Percentiles rank a stretch among this genome's conserved stretches.
These are phyloP conservation scores for Carollia perspicillata DNA, from an alignment of 2,113 vertebrate species.

Conservation along the genomic window DNA sequence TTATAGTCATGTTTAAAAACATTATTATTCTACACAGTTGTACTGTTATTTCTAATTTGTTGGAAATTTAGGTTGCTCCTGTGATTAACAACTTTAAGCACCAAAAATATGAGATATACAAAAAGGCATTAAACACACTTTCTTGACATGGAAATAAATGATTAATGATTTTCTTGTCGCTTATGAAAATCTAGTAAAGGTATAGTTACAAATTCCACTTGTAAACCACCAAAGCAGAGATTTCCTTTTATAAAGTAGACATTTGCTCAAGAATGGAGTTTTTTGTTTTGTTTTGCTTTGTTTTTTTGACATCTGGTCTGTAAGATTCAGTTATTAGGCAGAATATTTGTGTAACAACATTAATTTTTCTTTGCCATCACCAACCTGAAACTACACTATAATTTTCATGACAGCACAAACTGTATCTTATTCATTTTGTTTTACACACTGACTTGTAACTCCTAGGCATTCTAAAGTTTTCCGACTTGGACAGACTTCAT, in stretches of 20 bases:
- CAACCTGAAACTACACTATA: neutral
- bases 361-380: neutral
- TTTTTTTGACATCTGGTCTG: neutral
- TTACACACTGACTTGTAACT: neutral
- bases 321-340: neutral
- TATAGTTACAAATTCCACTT: neutral
- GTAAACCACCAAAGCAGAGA: neutral
- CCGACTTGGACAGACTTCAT: neutral
- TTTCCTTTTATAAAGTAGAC: neutral
- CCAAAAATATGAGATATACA: neutral
- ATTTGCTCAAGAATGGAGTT: neutral
- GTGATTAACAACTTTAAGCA: neutral
- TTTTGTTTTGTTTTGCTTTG: neutral
- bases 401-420: neutral
- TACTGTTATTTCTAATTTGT: neutral
- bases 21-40: neutral
- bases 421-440: neutral
- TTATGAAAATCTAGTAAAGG: neutral
- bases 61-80: neutral
- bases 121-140: neutral
- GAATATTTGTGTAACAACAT: neutral
- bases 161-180: neutral
- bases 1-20: neutral
- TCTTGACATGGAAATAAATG: neutral
- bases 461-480: neutral